phyloP scores from a whole-genome alignment of 2,888 invertebrate genomes.

The Cheilosia pagana region DNA sequence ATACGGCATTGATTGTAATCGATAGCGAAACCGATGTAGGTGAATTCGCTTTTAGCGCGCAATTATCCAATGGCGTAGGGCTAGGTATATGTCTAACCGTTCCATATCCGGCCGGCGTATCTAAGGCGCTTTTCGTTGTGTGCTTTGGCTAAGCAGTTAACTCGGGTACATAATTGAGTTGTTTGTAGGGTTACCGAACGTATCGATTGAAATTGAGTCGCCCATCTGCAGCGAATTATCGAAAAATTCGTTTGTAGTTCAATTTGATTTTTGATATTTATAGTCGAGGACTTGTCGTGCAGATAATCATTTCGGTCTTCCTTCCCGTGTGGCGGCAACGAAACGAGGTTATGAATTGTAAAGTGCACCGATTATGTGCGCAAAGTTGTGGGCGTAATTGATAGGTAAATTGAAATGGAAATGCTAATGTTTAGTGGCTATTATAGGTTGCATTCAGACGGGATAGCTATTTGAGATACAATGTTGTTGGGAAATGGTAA shows the following conservation, averaged over 20 bases:
- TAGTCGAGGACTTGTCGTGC: constrained; percentile 59
- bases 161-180: constrained; percentile 68
- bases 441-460: not conserved
- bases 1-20: constrained; percentile 63
- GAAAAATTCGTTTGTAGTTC: constrained; percentile 46
- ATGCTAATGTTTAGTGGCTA: constrained; percentile 49
- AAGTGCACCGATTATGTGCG: constrained; percentile 36
- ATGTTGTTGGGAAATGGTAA: not conserved
- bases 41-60: constrained; percentile 55
- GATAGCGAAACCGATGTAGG: constrained; percentile 58
- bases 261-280: constrained; percentile 53
- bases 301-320: constrained; percentile 41
- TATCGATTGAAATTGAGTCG: constrained; percentile 46
- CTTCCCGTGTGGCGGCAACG: not conserved
- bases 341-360: constrained; percentile 32
- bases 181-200: constrained; percentile 54
- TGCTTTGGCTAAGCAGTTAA: constrained; percentile 37
- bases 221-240: constrained; percentile 38
- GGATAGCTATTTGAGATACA: too few relatives aligned
- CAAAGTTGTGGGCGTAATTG: constrained; percentile 52
- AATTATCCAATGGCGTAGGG: constrained; percentile 29
- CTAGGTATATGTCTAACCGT: not conserved
- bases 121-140: constrained; percentile 23
- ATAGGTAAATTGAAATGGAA: constrained; percentile 40
- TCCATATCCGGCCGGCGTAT: not conserved